A percentile compares a stretch with the other conserved stretches of the same genome.
These are phyloP conservation scores for Oreortyx pictus DNA, from an alignment of 2,797 vertebrate genomes.

Conservation along the genomic window DNA sequence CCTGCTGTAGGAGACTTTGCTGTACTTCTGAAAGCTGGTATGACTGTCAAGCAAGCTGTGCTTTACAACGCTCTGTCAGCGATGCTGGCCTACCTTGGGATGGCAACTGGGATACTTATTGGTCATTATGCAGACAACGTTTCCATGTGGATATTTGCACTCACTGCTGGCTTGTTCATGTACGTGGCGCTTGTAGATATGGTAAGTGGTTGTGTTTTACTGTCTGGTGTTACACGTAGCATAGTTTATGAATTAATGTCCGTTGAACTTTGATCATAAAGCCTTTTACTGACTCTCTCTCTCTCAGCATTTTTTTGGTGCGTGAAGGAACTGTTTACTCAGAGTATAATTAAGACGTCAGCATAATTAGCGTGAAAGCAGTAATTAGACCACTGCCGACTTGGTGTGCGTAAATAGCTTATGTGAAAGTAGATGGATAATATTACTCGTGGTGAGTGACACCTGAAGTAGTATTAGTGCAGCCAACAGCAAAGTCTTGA, in stretches of 20 bases:
- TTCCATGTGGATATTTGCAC: conserved; percentile 96
- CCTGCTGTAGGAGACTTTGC: conserved; percentile 91
- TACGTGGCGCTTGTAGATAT: conserved; percentile 98
- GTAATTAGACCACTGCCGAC: neutral
- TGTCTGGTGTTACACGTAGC: neutral
- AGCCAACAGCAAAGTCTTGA: neutral
- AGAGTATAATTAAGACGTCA: neutral
- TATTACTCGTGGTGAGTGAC: neutral
- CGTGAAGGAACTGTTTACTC: neutral
- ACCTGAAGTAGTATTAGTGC: neutral
- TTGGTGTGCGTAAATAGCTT: neutral
- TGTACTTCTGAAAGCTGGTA: conserved; percentile 94
- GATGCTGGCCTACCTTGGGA: conserved; percentile 92
- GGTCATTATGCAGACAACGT: conserved; percentile 96
- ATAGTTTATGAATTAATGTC: neutral
- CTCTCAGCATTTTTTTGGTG: fast-evolving
- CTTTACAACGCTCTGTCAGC: conserved; percentile 94
- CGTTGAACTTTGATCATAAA: neutral
- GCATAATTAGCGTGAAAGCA: neutral
- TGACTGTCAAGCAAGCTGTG: conserved; percentile 96
- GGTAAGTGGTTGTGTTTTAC: conserved; percentile 79
- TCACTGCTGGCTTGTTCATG: conserved; percentile 96
- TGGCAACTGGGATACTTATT: conserved; percentile 93
- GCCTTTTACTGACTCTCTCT: neutral
- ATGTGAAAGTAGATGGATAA: neutral